A percentile compares a stretch with the other conserved stretches of the same genome.
Evolutionary conservation across 30 jellyfish, hydroid and myxozoan species (phyloP).

Genomic region (Hydra vulgaris): DNA sequence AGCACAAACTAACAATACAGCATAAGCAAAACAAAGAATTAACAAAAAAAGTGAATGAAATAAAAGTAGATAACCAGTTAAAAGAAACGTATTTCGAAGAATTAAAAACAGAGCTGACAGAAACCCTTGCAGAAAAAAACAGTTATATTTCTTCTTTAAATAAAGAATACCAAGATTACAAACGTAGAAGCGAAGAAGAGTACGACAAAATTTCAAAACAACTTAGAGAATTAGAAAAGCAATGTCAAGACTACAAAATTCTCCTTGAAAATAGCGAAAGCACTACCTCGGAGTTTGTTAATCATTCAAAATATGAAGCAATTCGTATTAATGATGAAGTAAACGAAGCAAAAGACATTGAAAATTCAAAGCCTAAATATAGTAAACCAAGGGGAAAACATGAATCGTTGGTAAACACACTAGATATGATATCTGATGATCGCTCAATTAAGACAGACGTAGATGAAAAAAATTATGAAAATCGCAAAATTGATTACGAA

Average conservation of each 20-base stretch:
- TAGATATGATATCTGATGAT: background rate
- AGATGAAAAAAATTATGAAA: conserved; percentile 35
- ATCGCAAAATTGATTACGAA: conserved; percentile 43
- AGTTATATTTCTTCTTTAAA: background rate
- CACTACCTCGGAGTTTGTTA: conserved; percentile 8
- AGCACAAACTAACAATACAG: conserved; percentile 7
- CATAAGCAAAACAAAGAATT: conserved; percentile 13
- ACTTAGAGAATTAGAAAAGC: background rate
- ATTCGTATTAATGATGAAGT: background rate
- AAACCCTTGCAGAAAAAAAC: conserved; percentile 17
- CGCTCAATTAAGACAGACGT: background rate
- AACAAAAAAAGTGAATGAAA: background rate
- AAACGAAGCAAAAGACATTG: background rate
- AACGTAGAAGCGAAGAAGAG: background rate
- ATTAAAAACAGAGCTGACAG: conserved; percentile 22
- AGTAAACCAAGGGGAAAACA: background rate
- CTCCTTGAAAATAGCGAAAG: conserved; percentile 16
- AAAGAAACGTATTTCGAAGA: conserved; percentile 14
- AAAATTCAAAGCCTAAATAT: background rate
- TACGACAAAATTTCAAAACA: conserved; percentile 2
- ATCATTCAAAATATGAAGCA: background rate
- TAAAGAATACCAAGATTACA: background rate
- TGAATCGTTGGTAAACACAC: background rate
- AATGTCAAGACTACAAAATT: conserved; percentile 1
- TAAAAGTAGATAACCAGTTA: conserved; percentile 5